phyloP scores from a whole-genome alignment of 2,888 invertebrate genomes.

The Drosophila tripunctata region DNA sequence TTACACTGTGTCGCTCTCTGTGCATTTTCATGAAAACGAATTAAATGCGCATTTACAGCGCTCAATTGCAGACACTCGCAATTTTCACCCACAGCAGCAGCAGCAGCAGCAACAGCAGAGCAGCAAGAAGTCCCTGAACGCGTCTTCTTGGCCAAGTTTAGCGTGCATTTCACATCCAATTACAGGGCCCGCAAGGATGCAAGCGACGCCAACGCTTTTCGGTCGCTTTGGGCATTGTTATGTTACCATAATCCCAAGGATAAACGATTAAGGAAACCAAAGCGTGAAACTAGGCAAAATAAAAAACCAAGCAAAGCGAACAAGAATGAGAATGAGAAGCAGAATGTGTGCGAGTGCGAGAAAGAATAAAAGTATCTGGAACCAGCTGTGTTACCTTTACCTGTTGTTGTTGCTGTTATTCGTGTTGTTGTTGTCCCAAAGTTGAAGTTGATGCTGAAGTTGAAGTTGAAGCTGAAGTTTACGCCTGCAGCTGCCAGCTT shows the following conservation, averaged over 20 bases:
- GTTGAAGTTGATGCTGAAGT: slow-evolving; percentile 5
- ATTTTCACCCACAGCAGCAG: slow-evolving; percentile 12
- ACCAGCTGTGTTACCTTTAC: slow-evolving; percentile 39
- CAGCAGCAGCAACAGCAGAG: not conserved
- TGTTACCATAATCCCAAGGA: slow-evolving; percentile 68
- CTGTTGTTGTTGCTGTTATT: slow-evolving; percentile 15
- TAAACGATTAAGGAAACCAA: slow-evolving; percentile 77
- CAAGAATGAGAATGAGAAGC: slow-evolving; percentile 4
- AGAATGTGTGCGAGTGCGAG: slow-evolving; percentile 5
- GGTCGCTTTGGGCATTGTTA: slow-evolving; percentile 76
- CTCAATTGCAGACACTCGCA: slow-evolving; percentile 60
- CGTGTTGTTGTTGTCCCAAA: not conserved
- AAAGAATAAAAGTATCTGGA: slow-evolving; percentile 2
- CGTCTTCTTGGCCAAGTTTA: slow-evolving; percentile 42
- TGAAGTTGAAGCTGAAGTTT: slow-evolving; percentile 42
- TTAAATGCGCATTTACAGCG: slow-evolving; percentile 74
- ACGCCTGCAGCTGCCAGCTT: slow-evolving; percentile 30
- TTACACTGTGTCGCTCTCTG: too few relatives aligned
- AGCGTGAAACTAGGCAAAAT: slow-evolving; percentile 65
- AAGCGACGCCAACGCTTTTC: slow-evolving; percentile 41
- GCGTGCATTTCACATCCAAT: slow-evolving; percentile 68
- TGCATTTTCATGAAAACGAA: slow-evolving; percentile 59
- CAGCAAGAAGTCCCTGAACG: not conserved
- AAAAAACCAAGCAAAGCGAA: not conserved
- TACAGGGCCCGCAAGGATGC: slow-evolving; percentile 59